Evolutionary conservation across 2,888 invertebrate species (phyloP), one percentile per base, ranked within the genome.

Genomic region (Caenorhabditis becei): DNA sequence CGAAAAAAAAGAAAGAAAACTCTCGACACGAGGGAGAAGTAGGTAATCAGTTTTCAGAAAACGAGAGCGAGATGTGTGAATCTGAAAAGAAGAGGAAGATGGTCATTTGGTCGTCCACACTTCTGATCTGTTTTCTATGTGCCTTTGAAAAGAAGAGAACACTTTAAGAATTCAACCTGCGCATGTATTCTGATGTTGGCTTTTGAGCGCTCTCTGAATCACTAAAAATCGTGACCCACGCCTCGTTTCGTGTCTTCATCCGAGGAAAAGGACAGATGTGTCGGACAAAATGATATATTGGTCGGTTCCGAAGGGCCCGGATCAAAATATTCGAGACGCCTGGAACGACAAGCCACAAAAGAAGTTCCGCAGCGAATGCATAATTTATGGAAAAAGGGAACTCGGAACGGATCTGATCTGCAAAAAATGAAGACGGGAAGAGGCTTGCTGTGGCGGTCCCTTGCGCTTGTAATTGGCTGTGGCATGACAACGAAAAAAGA

Each of bases 1-100:
- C 5, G 44, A 49, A 41, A 32, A 47, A 32, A 20, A 61, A 70
- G 59, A 70, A 70, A 23, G 47, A 59, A 59, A 23, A 51, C 35
- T 35, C 37, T 56, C 37, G 32, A 56, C 59, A 70, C 59, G 51
- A n/a, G 18, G 10, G 23, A 51, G 5, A 5, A n/a, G 51, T 20
- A 7, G 18, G 54, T 56, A 56, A 56, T 56, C 54, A 32, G 54
- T 56, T 56, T 56, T 56, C 32, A 53, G 53, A 53, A 53, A 16
- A 53, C 11, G 14, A 26, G 53, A 14, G 14, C n/a, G n/a, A n/a
- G 53, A 47, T 14, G 10, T 47, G 18, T 47, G 47, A 47, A 47
- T 2, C 2, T 3, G 20, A 10, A 20, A 41, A 41, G 14, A 41
- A 16, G 41, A 16, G 41, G 16, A 41, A 16, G 47, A 47, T 20